Evolutionary conservation across 2,797 vertebrate genomes (phyloP), one percentile per base, ranked within the genome.

Genomic region (Pangasius krempfi): DNA sequence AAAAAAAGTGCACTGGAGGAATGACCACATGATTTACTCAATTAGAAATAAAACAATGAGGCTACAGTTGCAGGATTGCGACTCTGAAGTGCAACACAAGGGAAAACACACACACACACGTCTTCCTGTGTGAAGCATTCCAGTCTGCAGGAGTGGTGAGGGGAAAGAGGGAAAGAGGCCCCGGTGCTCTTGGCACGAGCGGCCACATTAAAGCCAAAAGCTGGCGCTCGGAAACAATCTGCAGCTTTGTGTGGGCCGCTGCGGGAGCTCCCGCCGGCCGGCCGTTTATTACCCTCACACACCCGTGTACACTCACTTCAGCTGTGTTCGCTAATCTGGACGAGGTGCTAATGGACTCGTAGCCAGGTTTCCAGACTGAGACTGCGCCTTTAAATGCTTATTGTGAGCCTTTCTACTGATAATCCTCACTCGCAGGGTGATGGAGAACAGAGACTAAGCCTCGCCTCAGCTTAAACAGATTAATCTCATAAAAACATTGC

Each of bases 1-100:
- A 79, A 25, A 83, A 88, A 58, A 90, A 90, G 89, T 30, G 52
- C 83, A 88, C 30, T 85, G 52, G 91, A 92, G 93, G 93, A 93
- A 92, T 93, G 94, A 94, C 90, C 91, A 89, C 92, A 94, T 85
- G 92, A 91, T 93, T 84, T 81, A 93, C 90, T 93, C 91, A 93
- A 94, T 95, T 94, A 94, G 89, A 92, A 93, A 93, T 90, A 93
- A 95, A 94, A 95, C 93, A 95, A 95, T 91, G 92, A 88, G 88
- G 91, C 91, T 90, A 93, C 92, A 95, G 93, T 94, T 87, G 73
- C 64, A 72, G 92, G 89, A 91, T 91, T 88, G 86, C 70, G 91
- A 87, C 84, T 89, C 85, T 80, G 85, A 82, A 89, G 88, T 88
- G 90, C 44, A 89, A 47, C 64, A 84, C 88, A 40, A 84, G 25